Conservation (phyloP, 2,113 vertebrate genomes). For the Kobus ellipsiprymnus region DNA sequence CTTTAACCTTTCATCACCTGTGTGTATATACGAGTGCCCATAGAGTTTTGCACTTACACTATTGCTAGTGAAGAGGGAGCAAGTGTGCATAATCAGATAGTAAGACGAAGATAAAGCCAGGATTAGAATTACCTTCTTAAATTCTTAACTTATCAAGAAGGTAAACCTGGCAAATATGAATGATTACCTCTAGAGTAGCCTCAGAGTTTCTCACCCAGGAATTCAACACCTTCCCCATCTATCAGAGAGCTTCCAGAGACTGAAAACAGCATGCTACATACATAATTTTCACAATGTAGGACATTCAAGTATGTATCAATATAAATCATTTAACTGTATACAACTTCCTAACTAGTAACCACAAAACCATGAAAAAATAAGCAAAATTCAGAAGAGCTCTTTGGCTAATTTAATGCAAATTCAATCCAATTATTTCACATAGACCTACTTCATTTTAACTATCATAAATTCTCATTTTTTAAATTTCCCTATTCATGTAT, state of each 20-base stretch:
- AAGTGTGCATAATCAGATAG: conserved; percentile 4
- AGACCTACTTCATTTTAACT: not conserved
- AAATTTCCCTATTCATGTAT: not conserved
- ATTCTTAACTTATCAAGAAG: conserved; percentile 6
- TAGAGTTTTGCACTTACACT: not conserved
- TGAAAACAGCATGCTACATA: not conserved
- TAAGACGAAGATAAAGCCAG: conserved; percentile 2
- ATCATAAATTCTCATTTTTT: not conserved
- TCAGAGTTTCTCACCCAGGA: not conserved
- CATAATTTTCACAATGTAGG: not conserved
- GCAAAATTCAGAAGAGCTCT: not conserved
- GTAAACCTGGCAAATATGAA: not conserved
- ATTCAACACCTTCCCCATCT: not conserved
- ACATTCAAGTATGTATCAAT: not conserved
- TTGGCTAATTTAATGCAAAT: not conserved
- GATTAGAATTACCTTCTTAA: conserved; percentile 47
- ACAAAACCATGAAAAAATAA: not conserved
- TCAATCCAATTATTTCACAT: not conserved
- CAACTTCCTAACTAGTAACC: not conserved
- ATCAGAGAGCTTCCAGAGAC: not conserved
- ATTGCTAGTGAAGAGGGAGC: not conserved
- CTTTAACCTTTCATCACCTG: not conserved
- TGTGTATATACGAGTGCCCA: not conserved
- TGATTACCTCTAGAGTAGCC: not conserved
- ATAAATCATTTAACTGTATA: not conserved